These are phyloP conservation scores for Amaurobius ferox DNA, from an alignment of 2,888 invertebrate genomes.

Conservation along the genomic window DNA sequence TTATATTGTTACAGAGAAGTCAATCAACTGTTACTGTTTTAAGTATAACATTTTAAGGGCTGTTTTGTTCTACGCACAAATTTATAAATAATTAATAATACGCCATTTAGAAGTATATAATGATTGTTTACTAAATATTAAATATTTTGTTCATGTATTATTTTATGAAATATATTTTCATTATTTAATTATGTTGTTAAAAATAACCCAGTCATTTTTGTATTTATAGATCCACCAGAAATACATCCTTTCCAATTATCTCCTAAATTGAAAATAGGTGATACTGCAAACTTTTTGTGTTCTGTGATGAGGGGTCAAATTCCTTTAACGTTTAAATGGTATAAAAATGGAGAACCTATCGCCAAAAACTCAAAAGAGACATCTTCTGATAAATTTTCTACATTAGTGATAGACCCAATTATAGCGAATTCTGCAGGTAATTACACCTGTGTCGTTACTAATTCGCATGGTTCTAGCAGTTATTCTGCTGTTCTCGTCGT, in stretches of 20 bases:
- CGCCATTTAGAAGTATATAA: no score
- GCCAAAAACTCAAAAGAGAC: conserved; percentile 20
- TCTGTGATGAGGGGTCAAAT: conserved; percentile 38
- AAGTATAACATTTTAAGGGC: no score
- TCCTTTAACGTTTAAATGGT: conserved; percentile 58
- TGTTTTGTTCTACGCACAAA: no score
- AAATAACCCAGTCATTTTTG: no score
- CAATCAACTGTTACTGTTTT: no score
- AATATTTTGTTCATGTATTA: no score
- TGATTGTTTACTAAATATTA: no score
- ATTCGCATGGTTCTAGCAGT: conserved; percentile 27
- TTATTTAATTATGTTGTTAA: no score
- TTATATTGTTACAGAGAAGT: no score
- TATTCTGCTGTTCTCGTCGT: conserved; percentile 55
- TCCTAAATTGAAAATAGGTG: conserved; percentile 25
- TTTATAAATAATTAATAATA: no score
- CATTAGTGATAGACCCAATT: conserved; percentile 35
- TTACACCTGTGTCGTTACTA: conserved; percentile 51
- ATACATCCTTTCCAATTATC: conserved; percentile 38
- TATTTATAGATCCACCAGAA: conserved; percentile 44
- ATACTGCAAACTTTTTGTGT: conserved; percentile 38
- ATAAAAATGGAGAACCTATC: conserved; percentile 30
- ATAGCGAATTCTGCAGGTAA: conserved; percentile 39
- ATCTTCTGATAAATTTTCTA: conserved; percentile 40
- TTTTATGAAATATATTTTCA: no score